These are phyloP conservation scores for Diacarnus erythraeanus DNA, from an alignment of 37 sponge, comb jelly and placozoan species.

Conservation along the genomic window DNA sequence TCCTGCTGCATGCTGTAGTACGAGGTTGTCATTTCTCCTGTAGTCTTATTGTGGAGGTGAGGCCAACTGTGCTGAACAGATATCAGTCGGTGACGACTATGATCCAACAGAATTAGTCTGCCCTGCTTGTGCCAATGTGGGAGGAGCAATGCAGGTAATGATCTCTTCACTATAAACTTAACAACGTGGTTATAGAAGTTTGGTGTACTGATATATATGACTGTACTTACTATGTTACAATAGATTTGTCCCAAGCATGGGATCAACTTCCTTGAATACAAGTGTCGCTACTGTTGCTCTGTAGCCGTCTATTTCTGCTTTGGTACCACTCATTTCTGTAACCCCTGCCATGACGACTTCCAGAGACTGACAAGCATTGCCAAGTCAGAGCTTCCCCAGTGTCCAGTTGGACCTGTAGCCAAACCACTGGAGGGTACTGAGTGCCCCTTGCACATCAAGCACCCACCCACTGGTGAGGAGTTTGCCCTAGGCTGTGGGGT, in stretches of 20 bases:
- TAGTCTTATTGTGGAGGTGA: slow-evolving; percentile 95
- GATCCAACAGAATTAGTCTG: slow-evolving; percentile 95
- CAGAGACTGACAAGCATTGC: slow-evolving; percentile 83
- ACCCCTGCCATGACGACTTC: slow-evolving; percentile 96
- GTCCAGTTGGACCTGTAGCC: slow-evolving; percentile 94
- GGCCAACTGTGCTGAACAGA: slow-evolving; percentile 80
- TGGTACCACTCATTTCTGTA: slow-evolving; percentile 97
- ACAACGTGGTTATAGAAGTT: too few relatives aligned
- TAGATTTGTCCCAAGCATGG: slow-evolving; percentile 97
- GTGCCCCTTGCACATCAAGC: slow-evolving; percentile 93
- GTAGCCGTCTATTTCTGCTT: slow-evolving; percentile 98
- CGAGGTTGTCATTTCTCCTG: background rate
- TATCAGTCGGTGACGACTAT: slow-evolving; percentile 81
- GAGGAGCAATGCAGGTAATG: slow-evolving; percentile 60
- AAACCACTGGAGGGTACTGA: slow-evolving; percentile 88
- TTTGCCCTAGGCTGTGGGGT: slow-evolving; percentile 97
- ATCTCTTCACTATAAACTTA: too few relatives aligned
- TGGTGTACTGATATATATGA: too few relatives aligned
- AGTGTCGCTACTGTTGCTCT: slow-evolving; percentile 98
- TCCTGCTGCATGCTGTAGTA: background rate
- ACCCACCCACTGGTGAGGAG: slow-evolving; percentile 98
- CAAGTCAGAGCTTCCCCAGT: slow-evolving; percentile 86
- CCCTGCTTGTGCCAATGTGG: slow-evolving; percentile 87
- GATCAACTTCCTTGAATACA: slow-evolving; percentile 95
- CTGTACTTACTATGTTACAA: too few relatives aligned